These are phyloP conservation scores for Athalia circularis DNA, from an alignment of 2,888 invertebrate species.

Conservation along the genomic window DNA sequence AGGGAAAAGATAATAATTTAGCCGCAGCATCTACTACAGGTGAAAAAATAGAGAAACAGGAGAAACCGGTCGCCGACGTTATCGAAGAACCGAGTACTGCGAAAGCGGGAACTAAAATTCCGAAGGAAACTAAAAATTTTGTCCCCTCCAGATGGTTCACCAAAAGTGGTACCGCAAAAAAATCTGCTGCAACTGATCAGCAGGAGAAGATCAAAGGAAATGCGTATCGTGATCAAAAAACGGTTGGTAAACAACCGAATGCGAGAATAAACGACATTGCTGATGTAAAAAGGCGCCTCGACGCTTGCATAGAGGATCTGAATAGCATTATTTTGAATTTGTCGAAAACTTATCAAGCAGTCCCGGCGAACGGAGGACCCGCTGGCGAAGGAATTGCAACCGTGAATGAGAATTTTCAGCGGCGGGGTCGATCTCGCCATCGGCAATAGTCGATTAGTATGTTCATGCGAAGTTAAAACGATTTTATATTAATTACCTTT, in stretches of 20 bases:
- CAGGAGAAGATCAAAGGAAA: background rate
- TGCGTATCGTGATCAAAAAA: background rate
- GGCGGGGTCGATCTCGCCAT: constrained; percentile 4
- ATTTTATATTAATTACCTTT: too few species aligned
- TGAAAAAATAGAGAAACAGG: background rate
- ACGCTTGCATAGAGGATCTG: constrained; percentile 52
- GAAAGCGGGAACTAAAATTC: too few species aligned
- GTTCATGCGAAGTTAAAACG: background rate
- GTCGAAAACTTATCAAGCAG: constrained; percentile 3
- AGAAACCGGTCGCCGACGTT: background rate
- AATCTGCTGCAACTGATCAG: background rate
- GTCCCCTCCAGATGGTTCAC: background rate
- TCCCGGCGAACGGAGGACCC: background rate
- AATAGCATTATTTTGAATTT: constrained; percentile 54
- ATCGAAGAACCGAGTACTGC: background rate
- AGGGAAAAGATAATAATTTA: background rate
- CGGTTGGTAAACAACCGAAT: background rate
- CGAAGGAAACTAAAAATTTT: background rate
- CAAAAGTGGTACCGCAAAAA: background rate
- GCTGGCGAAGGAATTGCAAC: constrained; percentile 26
- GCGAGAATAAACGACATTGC: constrained; percentile 27
- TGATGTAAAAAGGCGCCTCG: constrained; percentile 50
- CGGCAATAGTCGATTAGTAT: background rate
- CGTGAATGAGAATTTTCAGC: constrained; percentile 20
- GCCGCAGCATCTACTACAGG: background rate